Percentiles rank a stretch among this genome's conserved stretches.
phyloP scores from a whole-genome alignment of 2,888 invertebrate species.

The Drosophila colorata region DNA sequence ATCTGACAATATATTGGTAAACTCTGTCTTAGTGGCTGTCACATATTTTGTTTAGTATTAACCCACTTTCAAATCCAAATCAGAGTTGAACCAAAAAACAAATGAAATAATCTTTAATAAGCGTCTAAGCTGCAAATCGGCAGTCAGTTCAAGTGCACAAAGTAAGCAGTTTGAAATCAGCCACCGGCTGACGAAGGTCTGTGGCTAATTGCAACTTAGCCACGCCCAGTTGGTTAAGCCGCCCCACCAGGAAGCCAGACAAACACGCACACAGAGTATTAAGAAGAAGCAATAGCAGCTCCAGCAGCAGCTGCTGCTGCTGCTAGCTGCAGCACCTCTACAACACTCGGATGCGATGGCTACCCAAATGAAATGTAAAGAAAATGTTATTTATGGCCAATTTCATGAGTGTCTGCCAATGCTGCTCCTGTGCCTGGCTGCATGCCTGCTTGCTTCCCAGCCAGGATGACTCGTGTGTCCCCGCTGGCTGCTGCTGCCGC shows the following conservation, averaged over 20 bases:
- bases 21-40: too few species aligned
- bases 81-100: background rate
- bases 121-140: constrained; percentile 58
- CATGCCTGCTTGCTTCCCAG: constrained; percentile 14
- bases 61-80: background rate
- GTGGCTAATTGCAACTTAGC: constrained; percentile 78
- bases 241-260: constrained; percentile 54
- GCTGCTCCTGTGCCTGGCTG: constrained; percentile 43
- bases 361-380: constrained; percentile 80
- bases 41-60: background rate
- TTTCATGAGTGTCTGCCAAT: constrained; percentile 77
- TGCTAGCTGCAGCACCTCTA: constrained; percentile 28
- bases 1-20: too few species aligned
- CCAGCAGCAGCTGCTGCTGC: constrained; percentile 21
- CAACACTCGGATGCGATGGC: constrained; percentile 36
- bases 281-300: constrained; percentile 35
- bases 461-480: constrained; percentile 23
- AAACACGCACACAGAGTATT: constrained; percentile 38
- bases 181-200: constrained; percentile 10
- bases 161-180: constrained; percentile 68
- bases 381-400: constrained; percentile 82
- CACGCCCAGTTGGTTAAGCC: constrained; percentile 77
- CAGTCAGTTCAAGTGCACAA: constrained; percentile 51
- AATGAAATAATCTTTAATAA: constrained; percentile 64
- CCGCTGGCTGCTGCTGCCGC: constrained; percentile 22